Base-by-base conservation (phyloP, 1,140 invertebrate species). In the Schmidtea mediterranea region DNA sequence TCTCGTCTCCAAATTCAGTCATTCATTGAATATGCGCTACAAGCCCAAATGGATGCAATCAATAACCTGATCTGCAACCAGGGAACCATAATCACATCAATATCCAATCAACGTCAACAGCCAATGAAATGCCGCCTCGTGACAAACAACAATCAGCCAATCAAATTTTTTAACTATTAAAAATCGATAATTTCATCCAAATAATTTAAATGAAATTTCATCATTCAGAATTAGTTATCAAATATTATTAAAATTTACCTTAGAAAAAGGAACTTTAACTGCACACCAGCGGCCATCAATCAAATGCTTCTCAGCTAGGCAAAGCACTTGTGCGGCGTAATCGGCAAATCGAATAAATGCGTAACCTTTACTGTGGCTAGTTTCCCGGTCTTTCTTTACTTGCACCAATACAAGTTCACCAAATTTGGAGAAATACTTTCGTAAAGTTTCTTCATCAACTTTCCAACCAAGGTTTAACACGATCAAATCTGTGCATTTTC, bases 201-300 rank as follows among this genome's bases (percentile, higher is more conserved):
- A 32, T 32, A 6, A 32, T 6, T 32, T 32, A 32, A 32, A 32
- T 10, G 5, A 32, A 32, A 6, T 6, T 32, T 3, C 26, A 32
- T 32, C 3, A 32, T 32, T 32, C 5, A 32, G 26, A 3, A 32
- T 32, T 6, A 32, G 10, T 32, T 32, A 32, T 6, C 3, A 32
- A 32, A 32, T 6, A 32, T 32, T 6, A 32, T 6, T 32, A 32
- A 32, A 6, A 32, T 6, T 6, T 32, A 32, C 26, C 26, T 64
- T 63, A n/a, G 64, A 66, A 49, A 60, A 58, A 19, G 86, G 86
- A 65, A 94, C 83, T 69, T 84, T 82, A 0, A 92, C 83, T 68
- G 90, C 84, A 72, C 86, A 94, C 80, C 82, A 87, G 58, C 86
- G 70, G 0, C 83, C 82, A 69, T 87, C 83, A 57, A 94, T 90